Percentiles rank a stretch among this genome's conserved stretches.
Conservation (phyloP, 2,797 vertebrate species). For the Gallinago stenura region DNA sequence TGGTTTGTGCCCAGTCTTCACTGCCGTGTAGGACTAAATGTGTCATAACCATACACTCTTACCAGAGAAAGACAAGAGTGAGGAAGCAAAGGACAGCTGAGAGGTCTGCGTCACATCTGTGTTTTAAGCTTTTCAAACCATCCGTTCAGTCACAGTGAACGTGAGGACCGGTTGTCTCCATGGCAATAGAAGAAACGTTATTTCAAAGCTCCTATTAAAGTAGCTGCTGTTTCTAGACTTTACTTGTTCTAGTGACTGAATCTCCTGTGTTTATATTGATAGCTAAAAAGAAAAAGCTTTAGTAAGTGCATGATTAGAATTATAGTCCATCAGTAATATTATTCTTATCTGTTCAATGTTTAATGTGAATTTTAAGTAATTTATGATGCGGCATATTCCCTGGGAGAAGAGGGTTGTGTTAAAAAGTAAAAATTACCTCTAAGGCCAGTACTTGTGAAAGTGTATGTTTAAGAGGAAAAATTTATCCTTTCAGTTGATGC, state of each 20-base stretch:
- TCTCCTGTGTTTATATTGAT: background rate
- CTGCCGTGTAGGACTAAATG: background rate
- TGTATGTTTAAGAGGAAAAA: background rate
- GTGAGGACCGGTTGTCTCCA: background rate
- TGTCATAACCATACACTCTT: background rate
- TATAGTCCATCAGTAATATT: background rate
- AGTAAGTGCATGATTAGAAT: background rate
- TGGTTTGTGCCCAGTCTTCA: background rate
- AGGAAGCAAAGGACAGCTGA: background rate
- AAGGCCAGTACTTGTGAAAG: background rate
- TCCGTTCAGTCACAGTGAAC: rapidly evolving
- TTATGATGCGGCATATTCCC: background rate
- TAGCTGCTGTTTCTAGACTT: background rate
- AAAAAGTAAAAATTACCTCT: background rate
- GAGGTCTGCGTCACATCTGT: background rate
- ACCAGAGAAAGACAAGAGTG: background rate
- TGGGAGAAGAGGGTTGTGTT: background rate
- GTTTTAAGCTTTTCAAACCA: background rate
- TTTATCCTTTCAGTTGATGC: background rate
- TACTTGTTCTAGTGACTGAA: background rate
- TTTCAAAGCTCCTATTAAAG: background rate
- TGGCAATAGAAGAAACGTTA: background rate
- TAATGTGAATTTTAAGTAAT: background rate
- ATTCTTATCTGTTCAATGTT: background rate
- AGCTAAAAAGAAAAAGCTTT: background rate